Conservation (phyloP, 2,113 vertebrate genomes). For the Daubentonia madagascariensis region DNA sequence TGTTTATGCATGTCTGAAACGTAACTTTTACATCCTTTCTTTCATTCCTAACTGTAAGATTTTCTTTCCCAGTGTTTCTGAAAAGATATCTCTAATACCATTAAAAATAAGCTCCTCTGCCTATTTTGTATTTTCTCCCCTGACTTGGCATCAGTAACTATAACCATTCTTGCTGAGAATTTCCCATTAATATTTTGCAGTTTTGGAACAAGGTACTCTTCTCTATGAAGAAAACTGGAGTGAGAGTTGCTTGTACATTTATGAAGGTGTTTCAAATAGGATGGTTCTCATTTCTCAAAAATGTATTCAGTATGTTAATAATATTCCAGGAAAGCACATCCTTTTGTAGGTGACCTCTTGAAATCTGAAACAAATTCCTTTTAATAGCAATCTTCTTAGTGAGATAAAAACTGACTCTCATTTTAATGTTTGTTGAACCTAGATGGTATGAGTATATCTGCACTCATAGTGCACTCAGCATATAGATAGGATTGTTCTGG, state of each 20-base stretch:
- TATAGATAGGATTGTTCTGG: neutral
- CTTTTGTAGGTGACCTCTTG: neutral
- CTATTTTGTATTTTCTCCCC: neutral
- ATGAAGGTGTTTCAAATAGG: neutral
- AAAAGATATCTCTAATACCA: neutral
- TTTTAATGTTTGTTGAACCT: neutral
- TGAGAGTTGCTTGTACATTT: neutral
- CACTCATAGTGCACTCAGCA: too few relatives aligned
- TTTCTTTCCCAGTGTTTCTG: neutral
- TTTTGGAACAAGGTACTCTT: neutral
- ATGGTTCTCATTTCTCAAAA: neutral
- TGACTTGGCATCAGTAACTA: neutral
- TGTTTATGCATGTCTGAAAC: neutral
- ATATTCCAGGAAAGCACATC: neutral
- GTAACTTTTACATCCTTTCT: neutral
- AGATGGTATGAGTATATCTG: neutral
- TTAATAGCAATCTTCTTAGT: neutral
- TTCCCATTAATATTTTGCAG: neutral
- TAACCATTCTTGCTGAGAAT: neutral
- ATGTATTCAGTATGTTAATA: neutral
- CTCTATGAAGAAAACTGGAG: neutral
- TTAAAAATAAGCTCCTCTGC: neutral
- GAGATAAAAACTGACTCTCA: neutral
- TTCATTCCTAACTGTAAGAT: neutral
- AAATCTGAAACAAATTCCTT: neutral